Base-by-base conservation (phyloP, 2,113 vertebrate genomes). In the Daubentonia madagascariensis region DNA sequence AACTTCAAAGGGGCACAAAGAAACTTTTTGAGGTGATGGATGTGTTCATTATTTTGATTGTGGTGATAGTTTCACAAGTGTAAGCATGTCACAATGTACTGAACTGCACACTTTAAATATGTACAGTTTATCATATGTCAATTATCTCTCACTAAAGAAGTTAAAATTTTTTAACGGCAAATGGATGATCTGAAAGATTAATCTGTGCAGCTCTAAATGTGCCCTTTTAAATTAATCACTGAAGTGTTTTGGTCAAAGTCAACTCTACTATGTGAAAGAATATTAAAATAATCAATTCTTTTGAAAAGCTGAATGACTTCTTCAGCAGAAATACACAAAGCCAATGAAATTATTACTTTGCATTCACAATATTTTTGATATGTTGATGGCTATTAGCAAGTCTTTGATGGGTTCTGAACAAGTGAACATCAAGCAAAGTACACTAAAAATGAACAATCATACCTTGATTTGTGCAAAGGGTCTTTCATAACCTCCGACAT, bases 391-490 rank as follows among this genome's bases (percentile, higher is more conserved):
- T 94, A 85, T 67, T 73, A 85, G 25, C 25, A 96, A 81, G 30
- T 30, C 54, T 79, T 72, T 80, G 25, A 14, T 83, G 50, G 37
- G n/a, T 89, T 89, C 40, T 90, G 22, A 16, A 89, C 6, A 96
- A 78, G 52, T 3, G 75, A 98, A 93, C 13, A 68, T 48, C 81
- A 43, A 97, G 73, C n/a, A 95, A 91, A 92, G 37, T 54, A 94
- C 11, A 68, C 11, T 78, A 54, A 72, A 97, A 37, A 52, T 97
- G 83, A 98, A 91, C 50, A 96, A 88, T 98, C 99, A 93, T 99
- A 99, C 99, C 99, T 99, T 99, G 99, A 99, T 99, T 98, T 99
- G 99, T 91, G 99, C 99, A 99, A 99, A 99, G 96, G 99, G 99
- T 98, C 98, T 99, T 97, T 99, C 99, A 96, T 99, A 99, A 99